Evolutionary conservation across 2,797 vertebrate genomes (phyloP).

Genomic region (Tolypeutes matacus): DNA sequence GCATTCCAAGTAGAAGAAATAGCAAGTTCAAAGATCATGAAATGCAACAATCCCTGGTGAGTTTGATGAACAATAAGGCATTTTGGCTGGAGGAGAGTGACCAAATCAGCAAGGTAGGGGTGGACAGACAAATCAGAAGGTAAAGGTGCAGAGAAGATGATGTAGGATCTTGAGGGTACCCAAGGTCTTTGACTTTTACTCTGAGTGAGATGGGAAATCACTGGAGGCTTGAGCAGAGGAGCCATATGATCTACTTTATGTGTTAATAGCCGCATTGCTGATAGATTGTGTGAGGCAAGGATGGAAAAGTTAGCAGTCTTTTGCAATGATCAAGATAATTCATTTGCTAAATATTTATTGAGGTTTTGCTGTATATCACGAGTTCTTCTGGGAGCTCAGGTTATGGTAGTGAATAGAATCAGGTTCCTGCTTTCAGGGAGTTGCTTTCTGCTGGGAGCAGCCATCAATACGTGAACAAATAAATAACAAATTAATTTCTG

Average conservation of each 20-base stretch:
- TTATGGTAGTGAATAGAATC: neutral
- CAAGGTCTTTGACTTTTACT: neutral
- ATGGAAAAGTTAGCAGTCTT: neutral
- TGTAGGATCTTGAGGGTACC: neutral
- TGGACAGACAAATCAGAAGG: rapidly evolving
- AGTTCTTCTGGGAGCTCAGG: neutral
- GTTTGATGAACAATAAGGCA: neutral
- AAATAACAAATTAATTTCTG: neutral
- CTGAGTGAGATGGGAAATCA: neutral
- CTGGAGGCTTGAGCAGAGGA: neutral
- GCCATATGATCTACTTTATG: neutral
- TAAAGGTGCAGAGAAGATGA: neutral
- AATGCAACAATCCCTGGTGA: no score
- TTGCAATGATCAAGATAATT: neutral
- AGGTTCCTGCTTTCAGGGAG: neutral
- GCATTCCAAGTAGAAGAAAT: neutral
- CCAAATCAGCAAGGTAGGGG: neutral
- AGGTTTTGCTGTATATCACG: neutral
- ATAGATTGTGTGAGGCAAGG: neutral
- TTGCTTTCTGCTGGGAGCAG: neutral
- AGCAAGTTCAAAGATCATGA: neutral
- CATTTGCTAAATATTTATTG: neutral
- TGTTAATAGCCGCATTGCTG: neutral
- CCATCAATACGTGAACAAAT: neutral
- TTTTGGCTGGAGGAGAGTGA: neutral